Evolutionary conservation across 2,797 vertebrate species (phyloP).

Genomic region (Rhinella marina): DNA sequence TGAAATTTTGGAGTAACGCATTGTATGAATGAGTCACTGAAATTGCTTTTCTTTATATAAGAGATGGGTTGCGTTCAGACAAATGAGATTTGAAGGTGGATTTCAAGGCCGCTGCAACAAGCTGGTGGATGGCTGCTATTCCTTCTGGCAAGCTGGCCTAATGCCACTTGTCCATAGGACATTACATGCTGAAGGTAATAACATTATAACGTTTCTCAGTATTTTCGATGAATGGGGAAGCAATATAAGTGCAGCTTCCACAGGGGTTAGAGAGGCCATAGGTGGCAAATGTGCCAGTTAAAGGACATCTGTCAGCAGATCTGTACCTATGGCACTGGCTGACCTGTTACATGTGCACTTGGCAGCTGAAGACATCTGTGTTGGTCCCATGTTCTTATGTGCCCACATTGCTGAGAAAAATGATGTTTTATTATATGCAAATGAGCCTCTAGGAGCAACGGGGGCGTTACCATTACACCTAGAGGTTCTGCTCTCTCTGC

Average conservation of each 20-base stretch:
- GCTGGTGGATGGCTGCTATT: conserved; percentile 97
- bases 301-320: not conserved
- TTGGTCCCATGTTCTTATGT: no score
- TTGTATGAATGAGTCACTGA: not conserved
- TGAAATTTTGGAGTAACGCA: not conserved
- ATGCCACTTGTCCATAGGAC: conserved; percentile 91
- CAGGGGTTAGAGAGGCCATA: not conserved
- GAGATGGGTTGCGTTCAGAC: conserved; percentile 91
- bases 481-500: no score
- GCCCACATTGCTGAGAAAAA: no score
- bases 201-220: not conserved
- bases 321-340: no score
- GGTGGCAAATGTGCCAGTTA: not conserved
- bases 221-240: not conserved
- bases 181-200: conserved; percentile 84
- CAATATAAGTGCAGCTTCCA: not conserved
- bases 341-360: no score
- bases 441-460: no score
- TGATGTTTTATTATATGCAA: no score
- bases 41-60: conserved; percentile 64
- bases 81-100: conserved; percentile 95
- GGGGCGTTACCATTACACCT: no score
- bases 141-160: conserved; percentile 96
- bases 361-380: no score
- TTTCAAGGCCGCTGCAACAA: conserved; percentile 98